Conservation (phyloP, 2,888 invertebrate species). For the Eupeodes luniger region DNA sequence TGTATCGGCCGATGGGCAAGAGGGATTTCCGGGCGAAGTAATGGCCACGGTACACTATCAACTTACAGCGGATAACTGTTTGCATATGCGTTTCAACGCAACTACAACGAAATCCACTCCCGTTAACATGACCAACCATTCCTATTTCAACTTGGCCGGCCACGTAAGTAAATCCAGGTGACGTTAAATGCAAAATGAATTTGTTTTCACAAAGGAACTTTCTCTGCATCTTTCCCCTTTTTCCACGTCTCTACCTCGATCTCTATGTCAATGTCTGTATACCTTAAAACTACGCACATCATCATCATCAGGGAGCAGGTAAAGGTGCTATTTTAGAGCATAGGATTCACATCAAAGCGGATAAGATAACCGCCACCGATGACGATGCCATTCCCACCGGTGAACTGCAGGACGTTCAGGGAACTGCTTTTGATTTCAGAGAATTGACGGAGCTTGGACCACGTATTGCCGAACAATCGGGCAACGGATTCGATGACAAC, state of each 20-base stretch:
- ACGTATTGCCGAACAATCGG: constrained; percentile 88
- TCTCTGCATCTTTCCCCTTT: background rate
- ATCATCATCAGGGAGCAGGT: constrained; percentile 86
- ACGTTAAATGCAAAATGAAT: constrained; percentile 5
- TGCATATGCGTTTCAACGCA: constrained; percentile 91
- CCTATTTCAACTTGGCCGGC: constrained; percentile 97
- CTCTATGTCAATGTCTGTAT: no score
- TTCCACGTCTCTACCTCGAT: no score
- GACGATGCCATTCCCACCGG: constrained; percentile 90
- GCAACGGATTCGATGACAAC: constrained; percentile 92
- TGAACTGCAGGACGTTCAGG: constrained; percentile 88
- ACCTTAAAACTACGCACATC: background rate
- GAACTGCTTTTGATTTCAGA: constrained; percentile 90
- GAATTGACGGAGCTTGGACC: constrained; percentile 87
- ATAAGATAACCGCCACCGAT: constrained; percentile 90
- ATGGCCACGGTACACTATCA: constrained; percentile 89
- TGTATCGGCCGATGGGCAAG: constrained; percentile 91
- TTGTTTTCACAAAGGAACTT: constrained; percentile 40
- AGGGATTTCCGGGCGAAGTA: constrained; percentile 95
- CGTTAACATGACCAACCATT: constrained; percentile 94
- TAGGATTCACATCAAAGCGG: constrained; percentile 89
- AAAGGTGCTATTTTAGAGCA: constrained; percentile 88
- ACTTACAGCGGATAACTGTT: constrained; percentile 89
- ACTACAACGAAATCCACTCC: constrained; percentile 91
- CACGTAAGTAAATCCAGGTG: constrained; percentile 84